Evolutionary conservation across 2,888 invertebrate genomes (phyloP).

Genomic region (Drosophila koepferae): DNA sequence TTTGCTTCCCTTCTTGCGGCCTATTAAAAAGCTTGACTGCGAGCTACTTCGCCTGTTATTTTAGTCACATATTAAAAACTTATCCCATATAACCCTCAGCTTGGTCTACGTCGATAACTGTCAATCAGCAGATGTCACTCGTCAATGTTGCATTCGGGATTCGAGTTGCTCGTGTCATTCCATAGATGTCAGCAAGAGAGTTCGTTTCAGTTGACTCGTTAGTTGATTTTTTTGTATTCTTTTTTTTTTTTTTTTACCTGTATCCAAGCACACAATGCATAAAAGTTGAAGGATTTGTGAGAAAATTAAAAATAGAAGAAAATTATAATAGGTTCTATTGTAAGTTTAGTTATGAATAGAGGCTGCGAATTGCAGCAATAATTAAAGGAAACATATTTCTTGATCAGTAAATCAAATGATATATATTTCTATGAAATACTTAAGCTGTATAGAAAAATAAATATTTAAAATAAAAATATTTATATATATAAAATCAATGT

Average conservation of each 20-base stretch:
- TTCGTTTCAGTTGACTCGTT: constrained; percentile 33
- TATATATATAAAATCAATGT: no score
- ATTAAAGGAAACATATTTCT: not conserved
- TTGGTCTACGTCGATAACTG: constrained; percentile 49
- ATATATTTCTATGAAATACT: no score
- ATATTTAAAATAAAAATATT: no score
- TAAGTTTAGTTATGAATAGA: not conserved
- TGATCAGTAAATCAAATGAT: not conserved
- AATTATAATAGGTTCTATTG: not conserved
- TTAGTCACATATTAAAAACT: constrained; percentile 7
- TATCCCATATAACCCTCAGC: constrained; percentile 16
- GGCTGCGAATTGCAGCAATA: not conserved
- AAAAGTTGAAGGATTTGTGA: not conserved
- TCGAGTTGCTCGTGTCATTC: constrained; percentile 47
- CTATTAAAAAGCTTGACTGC: constrained; percentile 1
- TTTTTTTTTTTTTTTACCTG: not conserved
- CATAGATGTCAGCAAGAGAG: constrained; percentile 39
- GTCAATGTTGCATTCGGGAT: constrained; percentile 62
- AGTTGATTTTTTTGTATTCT: constrained; percentile 15
- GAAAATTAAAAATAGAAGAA: not conserved
- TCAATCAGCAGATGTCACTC: constrained; percentile 65
- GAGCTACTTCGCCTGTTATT: not conserved
- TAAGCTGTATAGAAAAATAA: no score
- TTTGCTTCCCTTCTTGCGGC: not conserved
- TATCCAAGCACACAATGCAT: constrained; percentile 25